Percentiles rank a stretch among this genome's conserved stretches.
Evolutionary conservation across 1,140 invertebrate genomes (phyloP).

Genomic region (Caenorhabditis brenneri): DNA sequence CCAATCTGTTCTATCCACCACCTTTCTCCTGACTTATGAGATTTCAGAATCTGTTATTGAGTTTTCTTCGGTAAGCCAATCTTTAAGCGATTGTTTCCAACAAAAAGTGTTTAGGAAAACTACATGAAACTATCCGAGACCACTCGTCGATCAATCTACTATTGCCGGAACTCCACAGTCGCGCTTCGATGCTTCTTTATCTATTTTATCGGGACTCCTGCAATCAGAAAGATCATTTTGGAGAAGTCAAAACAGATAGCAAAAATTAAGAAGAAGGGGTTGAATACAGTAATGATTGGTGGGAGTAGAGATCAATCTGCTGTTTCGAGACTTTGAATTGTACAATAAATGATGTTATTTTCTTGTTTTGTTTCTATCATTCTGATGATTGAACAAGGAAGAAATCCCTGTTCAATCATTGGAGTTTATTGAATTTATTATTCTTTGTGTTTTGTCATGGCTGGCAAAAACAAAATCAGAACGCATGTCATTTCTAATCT

Average conservation of each 20-base stretch:
- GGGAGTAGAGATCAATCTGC: no score
- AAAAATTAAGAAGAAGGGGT: background rate
- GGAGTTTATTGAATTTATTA: no score
- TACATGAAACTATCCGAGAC: background rate
- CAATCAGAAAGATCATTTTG: background rate
- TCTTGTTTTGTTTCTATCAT: no score
- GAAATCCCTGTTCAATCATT: no score
- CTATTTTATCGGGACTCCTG: background rate
- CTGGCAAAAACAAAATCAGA: no score
- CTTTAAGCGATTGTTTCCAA: background rate
- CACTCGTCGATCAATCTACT: background rate
- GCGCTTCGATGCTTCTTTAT: background rate
- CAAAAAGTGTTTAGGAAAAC: background rate
- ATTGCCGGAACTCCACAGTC: background rate
- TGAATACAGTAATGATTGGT: no score
- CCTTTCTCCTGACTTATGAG: background rate
- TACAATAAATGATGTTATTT: no score
- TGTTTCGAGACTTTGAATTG: no score
- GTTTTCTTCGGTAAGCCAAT: background rate
- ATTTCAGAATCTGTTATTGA: background rate
- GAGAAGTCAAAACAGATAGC: no score
- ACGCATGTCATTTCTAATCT: no score
- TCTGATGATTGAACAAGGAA: no score
- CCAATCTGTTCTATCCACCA: background rate
- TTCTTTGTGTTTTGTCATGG: no score